Conservation (phyloP, 53 echinoderm and acorn worm species). For the Crossaster papposus region DNA sequence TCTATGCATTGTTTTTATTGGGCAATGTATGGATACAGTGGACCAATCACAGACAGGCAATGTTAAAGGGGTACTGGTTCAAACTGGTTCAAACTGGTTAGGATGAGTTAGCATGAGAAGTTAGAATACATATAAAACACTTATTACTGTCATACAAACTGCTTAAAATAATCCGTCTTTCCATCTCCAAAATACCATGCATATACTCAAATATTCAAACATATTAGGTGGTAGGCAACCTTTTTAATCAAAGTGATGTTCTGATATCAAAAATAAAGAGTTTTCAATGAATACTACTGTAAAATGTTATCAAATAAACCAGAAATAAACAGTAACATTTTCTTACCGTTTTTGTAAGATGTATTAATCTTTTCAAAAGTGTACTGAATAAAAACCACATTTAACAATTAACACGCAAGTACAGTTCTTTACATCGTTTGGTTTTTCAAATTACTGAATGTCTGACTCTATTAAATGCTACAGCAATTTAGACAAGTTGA, state of each 20-base stretch:
- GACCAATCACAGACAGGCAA: slow-evolving; percentile 34
- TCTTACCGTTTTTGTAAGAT: background rate
- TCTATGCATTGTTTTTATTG: background rate
- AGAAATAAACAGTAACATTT: too few relatives aligned
- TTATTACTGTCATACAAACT: background rate
- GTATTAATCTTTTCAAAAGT: background rate
- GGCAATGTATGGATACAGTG: background rate
- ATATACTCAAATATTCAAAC: background rate
- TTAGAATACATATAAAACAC: background rate
- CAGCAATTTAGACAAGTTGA: background rate
- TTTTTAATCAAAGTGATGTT: too few relatives aligned
- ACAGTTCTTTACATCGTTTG: background rate
- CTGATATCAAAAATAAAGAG: too few relatives aligned
- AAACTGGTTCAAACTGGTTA: slow-evolving; percentile 38
- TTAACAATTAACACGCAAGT: background rate
- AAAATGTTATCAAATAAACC: background rate
- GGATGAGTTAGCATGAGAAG: slow-evolving; percentile 44
- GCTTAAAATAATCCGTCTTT: background rate
- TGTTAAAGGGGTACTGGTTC: slow-evolving; percentile 13
- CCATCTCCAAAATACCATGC: background rate
- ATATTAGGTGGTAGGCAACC: too few relatives aligned
- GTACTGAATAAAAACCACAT: background rate
- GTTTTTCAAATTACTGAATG: slow-evolving; percentile 4
- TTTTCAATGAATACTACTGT: background rate
- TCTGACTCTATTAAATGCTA: background rate